Base-by-base conservation (phyloP, 92 coral and sea anemone genomes). In the Porites lobata region DNA sequence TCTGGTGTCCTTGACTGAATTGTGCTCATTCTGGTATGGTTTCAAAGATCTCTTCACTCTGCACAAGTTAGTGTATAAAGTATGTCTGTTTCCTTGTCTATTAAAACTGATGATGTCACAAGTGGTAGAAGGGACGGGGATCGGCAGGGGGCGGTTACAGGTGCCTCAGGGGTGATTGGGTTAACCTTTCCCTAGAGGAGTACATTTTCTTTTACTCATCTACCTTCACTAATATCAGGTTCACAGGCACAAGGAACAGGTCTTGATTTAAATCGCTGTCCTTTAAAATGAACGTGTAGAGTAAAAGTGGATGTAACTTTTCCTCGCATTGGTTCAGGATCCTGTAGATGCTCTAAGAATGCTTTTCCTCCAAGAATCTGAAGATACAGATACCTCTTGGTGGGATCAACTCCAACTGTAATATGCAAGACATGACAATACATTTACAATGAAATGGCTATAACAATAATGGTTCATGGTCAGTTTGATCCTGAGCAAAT, bases 231-330 rank as follows among this genome's bases (percentile, higher is more conserved):
- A 51, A 98, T 88, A 81, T 98, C 99, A 26, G 99, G 99, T 78
- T 98, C 99, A 94, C 99, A 98, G 3, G 98, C 96, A 92, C 99
- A 98, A 58, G 98, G 92, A 3, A 94, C 99, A 78, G 98, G 93
- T 80, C 98, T 78, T 7, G 99, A 98, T 67, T 89, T 87, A 87
- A 95, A 98, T 89, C 99, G 83, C 80, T 98, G 99, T 51, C 99
- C 99, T 94, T 96, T 94, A 57, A 95, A 98, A 90, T 98, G 98
- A 66, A 98, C 89, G 82, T 96, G 90, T 38, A 98, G 92, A 13
- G 98, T 96, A 77, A 98, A 98, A 1, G 93, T 94, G 21, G 99
- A 98, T 15, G 99, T 96, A 14, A 93, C 98, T 86, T 94, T 94
- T 26, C 99, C 98, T 32, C 96, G 95, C 51, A 98, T 43, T 9